These are phyloP conservation scores for Petrolisthes cinctipes DNA, from an alignment of 2,888 invertebrate species.

Conservation along the genomic window DNA sequence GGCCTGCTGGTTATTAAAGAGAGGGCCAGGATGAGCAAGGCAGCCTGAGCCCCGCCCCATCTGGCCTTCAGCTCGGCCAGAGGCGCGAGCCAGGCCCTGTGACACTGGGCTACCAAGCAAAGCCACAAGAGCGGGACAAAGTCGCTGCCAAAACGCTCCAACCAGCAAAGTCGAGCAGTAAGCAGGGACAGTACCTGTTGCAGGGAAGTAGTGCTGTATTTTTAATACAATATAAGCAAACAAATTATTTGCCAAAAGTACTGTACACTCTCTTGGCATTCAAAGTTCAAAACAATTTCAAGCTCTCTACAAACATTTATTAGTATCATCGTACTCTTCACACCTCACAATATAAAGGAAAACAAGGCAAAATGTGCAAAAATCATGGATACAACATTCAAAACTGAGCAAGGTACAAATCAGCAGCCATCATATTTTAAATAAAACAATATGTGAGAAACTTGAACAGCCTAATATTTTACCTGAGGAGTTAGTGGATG, in stretches of 20 bases:
- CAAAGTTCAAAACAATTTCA: not conserved
- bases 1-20: slow-evolving; percentile 74
- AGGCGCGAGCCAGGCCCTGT: slow-evolving; percentile 81
- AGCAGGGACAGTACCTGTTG: slow-evolving; percentile 28
- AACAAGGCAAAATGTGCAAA: too few species aligned
- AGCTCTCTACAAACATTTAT: not conserved
- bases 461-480: too few species aligned
- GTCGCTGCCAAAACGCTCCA: slow-evolving; percentile 81
- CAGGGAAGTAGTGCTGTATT: not conserved
- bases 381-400: too few species aligned
- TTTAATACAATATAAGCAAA: not conserved
- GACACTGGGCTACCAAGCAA: slow-evolving; percentile 89
- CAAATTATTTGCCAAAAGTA: not conserved
- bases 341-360: too few species aligned
- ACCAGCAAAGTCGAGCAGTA: slow-evolving; percentile 84
- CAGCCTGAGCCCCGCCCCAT: slow-evolving; percentile 79
- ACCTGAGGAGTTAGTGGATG: not conserved
- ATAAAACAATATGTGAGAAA: too few species aligned
- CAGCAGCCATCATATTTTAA: too few species aligned
- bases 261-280: not conserved
- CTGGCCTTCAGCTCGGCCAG: slow-evolving; percentile 71
- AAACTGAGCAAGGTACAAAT: too few species aligned
- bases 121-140: slow-evolving; percentile 89
- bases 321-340: too few species aligned
- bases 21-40: slow-evolving; percentile 79